These are phyloP conservation scores for Phrynocephalus versicolor DNA, from an alignment of 2,113 vertebrate genomes.

Conservation along the genomic window DNA sequence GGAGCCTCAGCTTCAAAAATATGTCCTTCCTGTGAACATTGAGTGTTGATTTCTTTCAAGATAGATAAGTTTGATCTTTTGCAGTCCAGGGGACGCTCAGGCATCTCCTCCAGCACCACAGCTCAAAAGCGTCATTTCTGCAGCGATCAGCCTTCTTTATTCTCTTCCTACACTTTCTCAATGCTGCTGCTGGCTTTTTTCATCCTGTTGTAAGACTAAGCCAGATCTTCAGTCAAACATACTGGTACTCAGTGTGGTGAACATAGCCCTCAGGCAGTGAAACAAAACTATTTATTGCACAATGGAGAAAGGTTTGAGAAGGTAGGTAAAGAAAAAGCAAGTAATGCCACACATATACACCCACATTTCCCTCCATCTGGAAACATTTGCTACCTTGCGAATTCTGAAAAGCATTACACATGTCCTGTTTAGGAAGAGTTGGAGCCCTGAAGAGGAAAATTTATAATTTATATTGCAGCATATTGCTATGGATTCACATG, in stretches of 20 bases:
- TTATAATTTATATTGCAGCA: neutral
- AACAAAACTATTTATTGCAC: neutral
- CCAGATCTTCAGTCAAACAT: neutral
- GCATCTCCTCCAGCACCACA: no score
- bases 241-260: neutral
- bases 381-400: neutral
- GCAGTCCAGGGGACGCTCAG: no score
- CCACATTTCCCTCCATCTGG: neutral
- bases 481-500: no score
- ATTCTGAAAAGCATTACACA: neutral
- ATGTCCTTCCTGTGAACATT: no score
- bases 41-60: no score
- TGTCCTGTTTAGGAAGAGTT: neutral
- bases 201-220: neutral
- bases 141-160: no score
- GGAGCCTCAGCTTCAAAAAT: no score
- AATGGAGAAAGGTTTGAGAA: neutral
- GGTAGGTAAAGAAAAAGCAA: neutral
- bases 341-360: neutral
- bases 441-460: neutral
- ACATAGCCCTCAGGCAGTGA: neutral
- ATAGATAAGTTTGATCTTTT: no score
- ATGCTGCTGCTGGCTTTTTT: neutral
- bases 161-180: neutral
- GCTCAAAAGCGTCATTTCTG: no score